phyloP scores from a whole-genome alignment of 2,888 invertebrate species.

The Bellardia bayeri region DNA sequence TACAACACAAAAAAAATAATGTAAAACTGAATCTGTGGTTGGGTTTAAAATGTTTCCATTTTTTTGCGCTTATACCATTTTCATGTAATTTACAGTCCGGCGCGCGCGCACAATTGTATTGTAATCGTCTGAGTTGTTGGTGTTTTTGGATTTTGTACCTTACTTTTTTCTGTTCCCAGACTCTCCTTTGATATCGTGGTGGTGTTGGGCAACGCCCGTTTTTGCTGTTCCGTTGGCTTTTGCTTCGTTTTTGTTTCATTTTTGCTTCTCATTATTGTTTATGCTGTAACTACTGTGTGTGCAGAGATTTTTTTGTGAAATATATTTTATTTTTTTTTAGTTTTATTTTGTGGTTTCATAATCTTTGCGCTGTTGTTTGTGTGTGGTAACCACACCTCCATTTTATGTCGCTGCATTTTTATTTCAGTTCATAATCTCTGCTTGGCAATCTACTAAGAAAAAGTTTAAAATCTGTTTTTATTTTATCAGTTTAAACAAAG shows the following conservation, averaged over 20 bases:
- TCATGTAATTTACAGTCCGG: conserved; percentile 71
- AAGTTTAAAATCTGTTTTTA: conserved; percentile 16
- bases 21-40: conserved; percentile 61
- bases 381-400: conserved; percentile 71
- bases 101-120: conserved; percentile 67
- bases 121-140: conserved; percentile 24
- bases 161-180: conserved; percentile 45
- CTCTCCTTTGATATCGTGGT: conserved; percentile 58
- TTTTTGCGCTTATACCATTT: conserved; percentile 17
- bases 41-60: conserved; percentile 52
- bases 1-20: conserved; percentile 43
- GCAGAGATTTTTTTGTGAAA: conserved; percentile 51
- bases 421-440: conserved; percentile 42
- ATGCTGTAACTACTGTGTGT: conserved; percentile 50
- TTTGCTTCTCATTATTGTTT: conserved; percentile 62
- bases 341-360: conserved; percentile 12
- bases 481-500: conserved; percentile 4
- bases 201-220: conserved; percentile 71
- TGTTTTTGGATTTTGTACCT: background rate
- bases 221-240: conserved; percentile 44
- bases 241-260: conserved; percentile 17
- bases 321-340: conserved; percentile 10
- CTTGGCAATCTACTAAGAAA: conserved; percentile 40
- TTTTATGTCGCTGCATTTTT: conserved; percentile 56
- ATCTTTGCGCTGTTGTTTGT: conserved; percentile 18